Conservation (phyloP, 2,113 vertebrate genomes). For the Bungarus multicinctus region DNA sequence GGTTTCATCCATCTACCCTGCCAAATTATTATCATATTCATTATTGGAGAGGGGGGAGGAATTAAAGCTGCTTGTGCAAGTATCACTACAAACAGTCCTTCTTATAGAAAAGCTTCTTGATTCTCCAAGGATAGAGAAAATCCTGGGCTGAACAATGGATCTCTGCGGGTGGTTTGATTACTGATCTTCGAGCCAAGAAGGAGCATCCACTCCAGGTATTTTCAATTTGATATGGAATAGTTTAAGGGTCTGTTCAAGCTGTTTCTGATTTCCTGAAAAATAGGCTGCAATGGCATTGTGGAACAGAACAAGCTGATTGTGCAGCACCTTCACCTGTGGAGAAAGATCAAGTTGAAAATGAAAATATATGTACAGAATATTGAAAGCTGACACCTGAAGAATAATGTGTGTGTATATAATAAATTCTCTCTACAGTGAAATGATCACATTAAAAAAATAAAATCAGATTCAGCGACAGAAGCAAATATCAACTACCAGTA, state of each 20-base stretch:
- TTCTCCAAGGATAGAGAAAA: slow-evolving; percentile 49
- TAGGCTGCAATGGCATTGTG: slow-evolving; percentile 95
- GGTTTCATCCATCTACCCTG: slow-evolving; percentile 53
- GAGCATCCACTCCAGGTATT: slow-evolving; percentile 88
- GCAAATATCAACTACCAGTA: background rate
- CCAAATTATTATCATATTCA: slow-evolving; percentile 61
- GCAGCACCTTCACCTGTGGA: slow-evolving; percentile 92
- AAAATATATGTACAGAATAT: background rate
- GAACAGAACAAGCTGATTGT: slow-evolving; percentile 97
- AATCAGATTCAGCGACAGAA: background rate
- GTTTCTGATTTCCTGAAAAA: slow-evolving; percentile 96
- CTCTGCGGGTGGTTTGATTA: slow-evolving; percentile 62
- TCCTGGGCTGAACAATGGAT: slow-evolving; percentile 43
- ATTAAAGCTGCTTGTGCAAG: slow-evolving; percentile 70
- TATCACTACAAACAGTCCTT: slow-evolving; percentile 61
- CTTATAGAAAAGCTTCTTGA: slow-evolving; percentile 44
- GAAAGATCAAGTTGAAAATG: slow-evolving; percentile 38
- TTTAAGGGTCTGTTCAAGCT: slow-evolving; percentile 96
- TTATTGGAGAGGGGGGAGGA: slow-evolving; percentile 65
- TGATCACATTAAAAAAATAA: background rate
- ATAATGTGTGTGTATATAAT: background rate
- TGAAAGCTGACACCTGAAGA: background rate
- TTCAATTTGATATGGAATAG: slow-evolving; percentile 99
- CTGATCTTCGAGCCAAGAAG: slow-evolving; percentile 96
- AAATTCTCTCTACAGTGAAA: background rate